Percentiles rank a stretch among this genome's conserved stretches.
These are phyloP conservation scores for Ferrisia virgata DNA, from an alignment of 2,888 invertebrate species.

Conservation along the genomic window DNA sequence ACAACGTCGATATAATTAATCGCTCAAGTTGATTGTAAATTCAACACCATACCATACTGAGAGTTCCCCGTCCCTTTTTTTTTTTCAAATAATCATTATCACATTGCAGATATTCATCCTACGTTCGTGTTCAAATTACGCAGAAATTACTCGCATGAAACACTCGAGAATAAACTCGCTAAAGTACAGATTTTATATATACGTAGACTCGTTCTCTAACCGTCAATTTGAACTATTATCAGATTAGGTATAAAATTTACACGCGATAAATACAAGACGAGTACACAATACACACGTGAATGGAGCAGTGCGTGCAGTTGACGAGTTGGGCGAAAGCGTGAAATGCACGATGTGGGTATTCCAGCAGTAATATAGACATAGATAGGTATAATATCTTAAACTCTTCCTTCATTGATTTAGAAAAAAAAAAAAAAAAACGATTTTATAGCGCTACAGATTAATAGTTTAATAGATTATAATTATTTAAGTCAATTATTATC, in stretches of 20 bases:
- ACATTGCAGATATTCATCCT: background rate
- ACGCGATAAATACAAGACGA: background rate
- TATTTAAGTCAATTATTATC: too few species aligned
- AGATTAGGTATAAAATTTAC: background rate
- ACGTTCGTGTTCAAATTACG: background rate
- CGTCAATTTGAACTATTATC: background rate
- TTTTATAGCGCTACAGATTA: background rate
- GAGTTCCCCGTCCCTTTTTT: too few species aligned
- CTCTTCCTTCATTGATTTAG: background rate
- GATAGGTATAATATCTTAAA: background rate
- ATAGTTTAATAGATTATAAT: background rate
- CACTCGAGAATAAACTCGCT: background rate
- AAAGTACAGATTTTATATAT: background rate
- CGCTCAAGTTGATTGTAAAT: too few species aligned
- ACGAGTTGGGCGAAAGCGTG: slow-evolving; percentile 6
- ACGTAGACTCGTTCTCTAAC: background rate
- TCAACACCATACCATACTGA: too few species aligned
- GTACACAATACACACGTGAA: background rate
- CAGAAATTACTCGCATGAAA: background rate
- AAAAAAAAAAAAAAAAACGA: background rate
- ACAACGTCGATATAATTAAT: background rate
- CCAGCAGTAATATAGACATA: too few species aligned
- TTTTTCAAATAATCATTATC: too few species aligned
- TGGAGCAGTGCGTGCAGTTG: background rate
- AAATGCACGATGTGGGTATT: background rate